These are phyloP conservation scores for Drosophila affinis DNA, from an alignment of 2,888 invertebrate species.

Conservation along the genomic window DNA sequence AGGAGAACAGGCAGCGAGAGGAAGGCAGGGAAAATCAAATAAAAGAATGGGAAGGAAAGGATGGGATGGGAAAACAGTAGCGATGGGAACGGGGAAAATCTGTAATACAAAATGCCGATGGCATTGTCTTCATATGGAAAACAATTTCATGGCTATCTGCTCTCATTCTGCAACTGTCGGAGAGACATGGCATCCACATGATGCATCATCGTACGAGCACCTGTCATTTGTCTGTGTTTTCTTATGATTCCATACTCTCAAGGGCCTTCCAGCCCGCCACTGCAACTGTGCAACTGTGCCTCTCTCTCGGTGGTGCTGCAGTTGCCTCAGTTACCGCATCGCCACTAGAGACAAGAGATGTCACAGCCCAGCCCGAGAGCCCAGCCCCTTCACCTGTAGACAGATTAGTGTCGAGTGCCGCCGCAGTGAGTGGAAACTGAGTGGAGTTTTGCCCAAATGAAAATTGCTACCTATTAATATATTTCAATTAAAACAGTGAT, in stretches of 20 bases:
- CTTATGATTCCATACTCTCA: background rate
- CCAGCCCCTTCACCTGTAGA: background rate
- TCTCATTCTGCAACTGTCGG: too few species aligned
- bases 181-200: background rate
- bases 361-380: background rate
- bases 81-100: constrained; percentile 8
- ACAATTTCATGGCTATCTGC: constrained; percentile 53
- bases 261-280: background rate
- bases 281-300: constrained; percentile 7
- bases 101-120: constrained; percentile 39
- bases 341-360: constrained; percentile 31
- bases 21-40: background rate
- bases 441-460: background rate
- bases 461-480: background rate
- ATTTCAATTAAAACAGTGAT: background rate
- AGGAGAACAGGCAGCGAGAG: constrained; percentile 5
- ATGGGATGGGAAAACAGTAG: background rate
- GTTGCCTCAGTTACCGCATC: constrained; percentile 18
- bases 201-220: too few species aligned
- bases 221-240: too few species aligned
- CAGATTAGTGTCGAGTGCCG: background rate
- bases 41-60: background rate
- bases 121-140: constrained; percentile 32
- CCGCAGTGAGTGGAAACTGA: constrained; percentile 1
- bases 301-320: background rate